Conservation (phyloP, 2,113 vertebrate species). For the Spilogale gracilis region DNA sequence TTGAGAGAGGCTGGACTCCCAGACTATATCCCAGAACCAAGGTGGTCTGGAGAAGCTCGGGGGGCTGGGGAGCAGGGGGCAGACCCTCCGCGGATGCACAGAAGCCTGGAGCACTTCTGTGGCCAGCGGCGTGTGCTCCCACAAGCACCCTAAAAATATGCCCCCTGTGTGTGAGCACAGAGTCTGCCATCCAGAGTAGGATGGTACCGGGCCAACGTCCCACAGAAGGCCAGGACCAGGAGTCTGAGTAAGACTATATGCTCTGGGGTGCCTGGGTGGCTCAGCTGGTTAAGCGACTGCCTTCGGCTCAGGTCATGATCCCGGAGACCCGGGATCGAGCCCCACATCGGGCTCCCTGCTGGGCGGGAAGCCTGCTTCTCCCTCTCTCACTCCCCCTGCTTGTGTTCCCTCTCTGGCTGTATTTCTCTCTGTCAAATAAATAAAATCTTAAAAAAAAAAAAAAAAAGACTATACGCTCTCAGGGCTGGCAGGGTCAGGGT, state of each 20-base stretch:
- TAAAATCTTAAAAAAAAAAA: too few species aligned
- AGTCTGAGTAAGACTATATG: accelerated
- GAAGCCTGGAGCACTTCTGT: background rate
- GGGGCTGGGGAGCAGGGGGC: background rate
- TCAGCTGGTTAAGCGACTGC: too few species aligned
- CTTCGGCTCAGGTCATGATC: too few species aligned
- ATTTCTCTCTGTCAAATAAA: too few species aligned
- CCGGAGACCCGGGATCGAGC: too few species aligned
- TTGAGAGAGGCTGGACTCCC: background rate
- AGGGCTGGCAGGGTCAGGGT: background rate
- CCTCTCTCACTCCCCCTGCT: too few species aligned
- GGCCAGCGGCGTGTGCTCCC: accelerated
- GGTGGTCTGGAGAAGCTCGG: background rate
- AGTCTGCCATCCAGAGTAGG: background rate
- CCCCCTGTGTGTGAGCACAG: background rate
- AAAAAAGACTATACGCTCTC: accelerated
- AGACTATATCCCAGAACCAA: accelerated
- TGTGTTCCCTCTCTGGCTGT: too few species aligned
- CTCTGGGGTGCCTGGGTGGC: background rate
- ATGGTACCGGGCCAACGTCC: background rate
- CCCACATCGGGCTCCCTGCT: too few species aligned
- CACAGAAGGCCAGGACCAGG: background rate
- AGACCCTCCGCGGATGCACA: background rate
- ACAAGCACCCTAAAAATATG: background rate
- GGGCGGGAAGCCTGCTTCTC: too few species aligned